These are phyloP conservation scores for Tokudaia tokunoshimensis DNA, from an alignment of 2,797 vertebrate genomes.

Conservation along the genomic window DNA sequence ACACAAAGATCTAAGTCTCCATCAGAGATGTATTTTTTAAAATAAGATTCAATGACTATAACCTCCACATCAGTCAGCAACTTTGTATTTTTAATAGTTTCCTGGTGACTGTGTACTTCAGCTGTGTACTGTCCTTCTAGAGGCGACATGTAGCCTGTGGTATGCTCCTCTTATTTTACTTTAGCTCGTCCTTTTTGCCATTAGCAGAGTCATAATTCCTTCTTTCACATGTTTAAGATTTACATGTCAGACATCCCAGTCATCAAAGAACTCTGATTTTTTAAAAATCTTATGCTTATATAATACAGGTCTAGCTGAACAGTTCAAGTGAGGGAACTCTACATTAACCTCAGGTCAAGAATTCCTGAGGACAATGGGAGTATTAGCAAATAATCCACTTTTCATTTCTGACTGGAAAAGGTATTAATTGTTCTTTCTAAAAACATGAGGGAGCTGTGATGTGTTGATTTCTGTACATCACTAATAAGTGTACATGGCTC, in stretches of 20 bases:
- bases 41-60: background rate
- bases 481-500: background rate
- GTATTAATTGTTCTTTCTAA: slow-evolving; percentile 4
- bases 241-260: slow-evolving; percentile 24
- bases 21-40: background rate
- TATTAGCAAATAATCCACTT: background rate
- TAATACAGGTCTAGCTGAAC: slow-evolving; percentile 38
- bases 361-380: slow-evolving; percentile 37
- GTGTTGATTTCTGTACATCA: background rate
- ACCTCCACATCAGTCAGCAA: background rate
- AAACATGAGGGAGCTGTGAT: background rate
- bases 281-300: background rate
- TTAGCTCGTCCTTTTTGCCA: background rate
- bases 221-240: slow-evolving; percentile 32
- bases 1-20: background rate
- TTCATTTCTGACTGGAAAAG: slow-evolving; percentile 6
- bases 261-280: slow-evolving; percentile 32
- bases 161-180: background rate
- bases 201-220: background rate
- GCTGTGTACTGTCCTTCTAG: background rate
- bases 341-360: background rate
- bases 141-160: background rate
- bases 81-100: background rate
- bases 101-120: background rate
- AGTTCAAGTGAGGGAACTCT: slow-evolving; percentile 28